Conservation (phyloP, 2,797 vertebrate species). For the Cichlasoma orientale region DNA sequence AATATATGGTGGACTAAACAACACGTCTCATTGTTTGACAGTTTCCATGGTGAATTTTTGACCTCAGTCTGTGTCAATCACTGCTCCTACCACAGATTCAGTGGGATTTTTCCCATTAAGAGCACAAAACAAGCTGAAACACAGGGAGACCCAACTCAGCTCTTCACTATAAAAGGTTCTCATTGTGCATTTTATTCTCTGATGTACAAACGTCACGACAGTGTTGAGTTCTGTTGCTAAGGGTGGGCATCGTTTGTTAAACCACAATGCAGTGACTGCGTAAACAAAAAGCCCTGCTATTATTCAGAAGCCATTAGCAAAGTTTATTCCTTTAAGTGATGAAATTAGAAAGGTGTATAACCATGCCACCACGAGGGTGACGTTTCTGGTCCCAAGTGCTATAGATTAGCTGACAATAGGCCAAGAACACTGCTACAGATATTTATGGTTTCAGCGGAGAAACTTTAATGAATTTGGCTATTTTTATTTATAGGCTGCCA, state of each 20-base stretch:
- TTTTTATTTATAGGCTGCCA: not conserved
- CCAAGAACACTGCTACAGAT: not conserved
- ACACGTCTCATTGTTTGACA: slow-evolving; percentile 57
- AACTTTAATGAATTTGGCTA: not conserved
- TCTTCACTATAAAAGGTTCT: not conserved
- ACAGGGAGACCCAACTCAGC: not conserved
- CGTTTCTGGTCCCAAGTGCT: too few species aligned
- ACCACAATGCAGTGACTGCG: not conserved
- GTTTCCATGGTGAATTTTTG: slow-evolving; percentile 55
- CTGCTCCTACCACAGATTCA: slow-evolving; percentile 24
- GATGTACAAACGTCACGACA: not conserved
- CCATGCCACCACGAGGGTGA: not conserved
- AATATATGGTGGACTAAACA: slow-evolving; percentile 51
- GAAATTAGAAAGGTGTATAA: not conserved
- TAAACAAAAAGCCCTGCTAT: not conserved
- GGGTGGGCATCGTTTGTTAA: not conserved
- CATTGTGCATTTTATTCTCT: not conserved
- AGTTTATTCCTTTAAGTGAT: not conserved
- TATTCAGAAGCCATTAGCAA: not conserved
- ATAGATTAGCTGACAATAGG: not conserved
- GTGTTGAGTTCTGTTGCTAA: not conserved
- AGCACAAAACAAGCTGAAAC: slow-evolving; percentile 29
- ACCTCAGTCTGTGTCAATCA: slow-evolving; percentile 17
- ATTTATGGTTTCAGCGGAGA: not conserved
- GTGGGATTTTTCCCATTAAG: slow-evolving; percentile 52